A percentile compares a stretch with the other conserved stretches of the same genome.
These are phyloP conservation scores for Melanotaenia trifasciata DNA, from an alignment of 2,797 vertebrate species.

Conservation along the genomic window DNA sequence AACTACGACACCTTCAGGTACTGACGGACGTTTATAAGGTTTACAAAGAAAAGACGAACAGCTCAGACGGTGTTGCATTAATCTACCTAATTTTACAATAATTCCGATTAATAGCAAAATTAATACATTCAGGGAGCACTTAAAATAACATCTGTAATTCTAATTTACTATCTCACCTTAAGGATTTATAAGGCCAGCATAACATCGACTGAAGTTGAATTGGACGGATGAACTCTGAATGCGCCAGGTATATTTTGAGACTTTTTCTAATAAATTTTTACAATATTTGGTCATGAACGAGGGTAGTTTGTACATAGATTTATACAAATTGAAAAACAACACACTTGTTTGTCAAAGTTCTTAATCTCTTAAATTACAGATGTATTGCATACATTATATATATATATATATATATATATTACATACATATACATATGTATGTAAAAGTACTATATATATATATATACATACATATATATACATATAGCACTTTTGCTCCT, in stretches of 20 bases:
- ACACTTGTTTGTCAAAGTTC: background rate
- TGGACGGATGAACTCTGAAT: constrained; percentile 16
- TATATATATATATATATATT: too few species aligned
- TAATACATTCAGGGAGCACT: fast-evolving
- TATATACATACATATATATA: background rate
- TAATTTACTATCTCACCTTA: fast-evolving
- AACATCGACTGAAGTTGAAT: fast-evolving
- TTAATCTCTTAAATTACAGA: too few species aligned
- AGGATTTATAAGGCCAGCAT: background rate
- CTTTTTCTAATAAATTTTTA: background rate
- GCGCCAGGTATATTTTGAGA: background rate
- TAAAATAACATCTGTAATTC: background rate
- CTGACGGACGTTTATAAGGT: constrained; percentile 17
- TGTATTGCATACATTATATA: too few species aligned
- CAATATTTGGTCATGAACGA: background rate
- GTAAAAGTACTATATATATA: too few species aligned
- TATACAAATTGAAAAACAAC: background rate
- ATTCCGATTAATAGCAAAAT: background rate
- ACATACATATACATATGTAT: too few species aligned
- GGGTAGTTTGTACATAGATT: background rate
- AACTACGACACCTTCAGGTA: constrained; percentile 36
- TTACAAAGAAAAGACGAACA: too few species aligned
- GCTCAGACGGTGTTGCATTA: background rate
- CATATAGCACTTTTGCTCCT: too few species aligned
- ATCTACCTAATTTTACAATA: background rate